Evolutionary conservation across 2,888 invertebrate genomes (phyloP).

Genomic region (Orthonychiurus folsomi): DNA sequence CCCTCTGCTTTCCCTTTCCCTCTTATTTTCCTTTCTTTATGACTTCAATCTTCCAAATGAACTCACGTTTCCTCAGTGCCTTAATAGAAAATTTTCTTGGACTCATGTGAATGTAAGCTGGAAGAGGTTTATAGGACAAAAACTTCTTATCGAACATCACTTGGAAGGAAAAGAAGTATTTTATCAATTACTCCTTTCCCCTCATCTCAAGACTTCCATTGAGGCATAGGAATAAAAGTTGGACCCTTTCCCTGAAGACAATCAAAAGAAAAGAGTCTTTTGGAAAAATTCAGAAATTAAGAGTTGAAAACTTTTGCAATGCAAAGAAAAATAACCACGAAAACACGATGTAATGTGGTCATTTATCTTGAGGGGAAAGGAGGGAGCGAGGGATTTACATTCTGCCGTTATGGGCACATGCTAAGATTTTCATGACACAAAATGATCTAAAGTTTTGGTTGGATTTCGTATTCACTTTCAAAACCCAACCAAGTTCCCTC

Average conservation of each 20-base stretch:
- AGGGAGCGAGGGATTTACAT: too few species aligned
- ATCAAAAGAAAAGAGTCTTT: too few species aligned
- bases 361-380: too few species aligned
- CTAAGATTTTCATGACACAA: slow-evolving; percentile 1
- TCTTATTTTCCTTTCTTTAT: slow-evolving; percentile 10
- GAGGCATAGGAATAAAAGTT: too few species aligned
- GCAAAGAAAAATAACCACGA: too few species aligned
- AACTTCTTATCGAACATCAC: slow-evolving; percentile 7
- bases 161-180: neutral
- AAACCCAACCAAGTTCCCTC: neutral
- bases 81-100: slow-evolving; percentile 7
- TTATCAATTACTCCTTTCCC: slow-evolving; percentile 4
- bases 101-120: neutral
- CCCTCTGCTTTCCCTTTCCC: neutral
- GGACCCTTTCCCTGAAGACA: too few species aligned
- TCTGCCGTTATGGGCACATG: too few species aligned
- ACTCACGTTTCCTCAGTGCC: neutral
- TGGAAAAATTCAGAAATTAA: too few species aligned
- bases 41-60: slow-evolving; percentile 11
- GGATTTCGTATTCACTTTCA: neutral
- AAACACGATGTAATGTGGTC: too few species aligned
- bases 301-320: too few species aligned
- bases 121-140: slow-evolving; percentile 2
- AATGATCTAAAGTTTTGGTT: neutral
- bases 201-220: too few species aligned